Percentiles rank a stretch among this genome's conserved stretches.
Evolutionary conservation across 2,888 invertebrate genomes (phyloP).

Genomic region (Linnaemya tessellans): DNA sequence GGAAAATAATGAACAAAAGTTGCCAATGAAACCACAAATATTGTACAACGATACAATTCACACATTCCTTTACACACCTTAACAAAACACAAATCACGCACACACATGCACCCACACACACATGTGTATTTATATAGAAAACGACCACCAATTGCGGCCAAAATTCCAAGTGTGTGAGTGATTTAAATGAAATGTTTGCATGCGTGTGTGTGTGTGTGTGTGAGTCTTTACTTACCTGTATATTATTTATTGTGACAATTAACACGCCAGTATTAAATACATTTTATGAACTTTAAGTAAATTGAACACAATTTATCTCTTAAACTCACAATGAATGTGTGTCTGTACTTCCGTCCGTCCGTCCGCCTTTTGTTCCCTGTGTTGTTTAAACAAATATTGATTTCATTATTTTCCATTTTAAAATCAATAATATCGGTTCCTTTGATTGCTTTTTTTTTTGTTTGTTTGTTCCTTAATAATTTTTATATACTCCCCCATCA

Average conservation of each 20-base stretch:
- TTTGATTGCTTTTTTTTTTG: constrained; percentile 27
- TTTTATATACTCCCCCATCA: constrained; percentile 17
- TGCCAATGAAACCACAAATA: constrained; percentile 50
- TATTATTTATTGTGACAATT: constrained; percentile 70
- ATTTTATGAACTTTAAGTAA: constrained; percentile 70
- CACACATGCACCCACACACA: background rate
- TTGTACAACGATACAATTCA: constrained; percentile 24
- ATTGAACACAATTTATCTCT: constrained; percentile 47
- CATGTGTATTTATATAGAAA: constrained; percentile 31
- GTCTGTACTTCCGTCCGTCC: background rate
- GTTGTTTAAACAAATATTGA: constrained; percentile 28
- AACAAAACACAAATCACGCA: background rate
- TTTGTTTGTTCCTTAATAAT: background rate
- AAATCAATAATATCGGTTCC: constrained; percentile 58
- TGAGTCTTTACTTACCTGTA: background rate
- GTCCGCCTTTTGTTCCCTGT: background rate
- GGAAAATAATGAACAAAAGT: constrained; percentile 45
- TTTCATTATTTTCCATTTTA: constrained; percentile 36
- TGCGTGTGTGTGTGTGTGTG: background rate
- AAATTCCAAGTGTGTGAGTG: constrained; percentile 32
- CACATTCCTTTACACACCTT: constrained; percentile 4
- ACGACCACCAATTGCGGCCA: constrained; percentile 66
- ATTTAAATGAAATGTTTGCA: background rate
- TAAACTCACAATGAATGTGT: constrained; percentile 18
- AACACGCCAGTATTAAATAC: constrained; percentile 71